Evolutionary conservation across 2,797 vertebrate species (phyloP).

Genomic region (Arctocebus calabarensis): DNA sequence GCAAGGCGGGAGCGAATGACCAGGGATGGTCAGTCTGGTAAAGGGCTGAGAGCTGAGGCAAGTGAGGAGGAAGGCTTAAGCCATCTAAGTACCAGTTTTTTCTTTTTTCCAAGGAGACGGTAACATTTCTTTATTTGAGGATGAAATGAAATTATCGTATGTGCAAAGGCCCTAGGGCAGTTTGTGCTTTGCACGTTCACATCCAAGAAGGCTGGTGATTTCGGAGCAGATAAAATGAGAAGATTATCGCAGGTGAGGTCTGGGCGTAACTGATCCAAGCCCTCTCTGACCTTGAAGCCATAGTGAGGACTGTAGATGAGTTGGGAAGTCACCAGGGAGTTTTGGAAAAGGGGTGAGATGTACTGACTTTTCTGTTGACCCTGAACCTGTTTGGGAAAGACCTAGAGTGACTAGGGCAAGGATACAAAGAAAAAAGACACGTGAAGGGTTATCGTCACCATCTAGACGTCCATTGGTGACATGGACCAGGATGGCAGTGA

Average conservation of each 20-base stretch:
- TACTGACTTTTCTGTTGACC: neutral
- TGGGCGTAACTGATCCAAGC: neutral
- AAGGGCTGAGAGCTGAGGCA: neutral
- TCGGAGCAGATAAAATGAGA: neutral
- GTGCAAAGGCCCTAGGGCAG: neutral
- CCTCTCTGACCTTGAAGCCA: neutral
- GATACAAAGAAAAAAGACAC: neutral
- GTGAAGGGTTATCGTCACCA: rapidly evolving
- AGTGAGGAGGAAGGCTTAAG: neutral
- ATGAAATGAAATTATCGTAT: too few relatives aligned
- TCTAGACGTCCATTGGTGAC: rapidly evolving
- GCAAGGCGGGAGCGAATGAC: neutral
- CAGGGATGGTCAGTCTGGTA: neutral
- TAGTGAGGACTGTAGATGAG: neutral
- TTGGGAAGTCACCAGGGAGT: neutral
- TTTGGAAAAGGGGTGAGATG: neutral
- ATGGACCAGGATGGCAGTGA: rapidly evolving
- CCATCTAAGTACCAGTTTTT: neutral
- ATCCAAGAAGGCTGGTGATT: neutral
- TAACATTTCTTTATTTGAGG: too few relatives aligned
- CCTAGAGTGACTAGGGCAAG: rapidly evolving
- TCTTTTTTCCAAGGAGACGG: too few relatives aligned
- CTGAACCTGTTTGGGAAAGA: neutral
- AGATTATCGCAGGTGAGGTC: neutral
- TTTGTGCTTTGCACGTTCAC: neutral